Evolutionary conservation across 1,140 invertebrate species (phyloP).

Genomic region (Bombus waltoni): DNA sequence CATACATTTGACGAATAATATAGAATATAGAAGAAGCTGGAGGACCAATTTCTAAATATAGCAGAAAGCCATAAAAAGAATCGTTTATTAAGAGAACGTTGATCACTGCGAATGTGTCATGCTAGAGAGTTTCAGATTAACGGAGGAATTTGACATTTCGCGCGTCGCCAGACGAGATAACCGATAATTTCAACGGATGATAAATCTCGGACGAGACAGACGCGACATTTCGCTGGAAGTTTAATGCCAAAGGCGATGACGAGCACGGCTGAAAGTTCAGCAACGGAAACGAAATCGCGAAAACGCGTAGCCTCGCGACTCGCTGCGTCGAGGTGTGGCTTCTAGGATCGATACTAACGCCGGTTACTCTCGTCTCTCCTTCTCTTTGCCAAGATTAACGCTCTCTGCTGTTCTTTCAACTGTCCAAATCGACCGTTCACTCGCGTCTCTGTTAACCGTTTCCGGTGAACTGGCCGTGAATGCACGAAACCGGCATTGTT

Average conservation of each 20-base stretch:
- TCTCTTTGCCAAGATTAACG: constrained; percentile 8
- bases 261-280: background rate
- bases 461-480: background rate
- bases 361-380: constrained; percentile 13
- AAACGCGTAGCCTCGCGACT: constrained; percentile 30
- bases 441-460: background rate
- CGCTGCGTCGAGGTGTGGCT: constrained; percentile 56
- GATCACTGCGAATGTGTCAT: too few species aligned
- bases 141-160: background rate
- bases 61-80: too few species aligned
- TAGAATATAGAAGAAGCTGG: too few species aligned
- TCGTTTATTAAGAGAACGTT: too few species aligned
- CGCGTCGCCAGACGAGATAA: background rate
- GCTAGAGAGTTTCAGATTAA: too few species aligned
- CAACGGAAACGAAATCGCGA: constrained; percentile 27
- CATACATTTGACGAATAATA: too few species aligned
- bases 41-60: too few species aligned
- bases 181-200: background rate
- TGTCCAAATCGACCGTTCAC: background rate
- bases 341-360: constrained; percentile 59
- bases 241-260: background rate
- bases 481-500: constrained; percentile 3
- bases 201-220: background rate
- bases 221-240: background rate
- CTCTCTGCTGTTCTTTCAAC: background rate